A percentile compares a stretch with the other conserved stretches of the same genome.
phyloP scores from a whole-genome alignment of 2,113 vertebrate species.

The Callaeas wilsoni region DNA sequence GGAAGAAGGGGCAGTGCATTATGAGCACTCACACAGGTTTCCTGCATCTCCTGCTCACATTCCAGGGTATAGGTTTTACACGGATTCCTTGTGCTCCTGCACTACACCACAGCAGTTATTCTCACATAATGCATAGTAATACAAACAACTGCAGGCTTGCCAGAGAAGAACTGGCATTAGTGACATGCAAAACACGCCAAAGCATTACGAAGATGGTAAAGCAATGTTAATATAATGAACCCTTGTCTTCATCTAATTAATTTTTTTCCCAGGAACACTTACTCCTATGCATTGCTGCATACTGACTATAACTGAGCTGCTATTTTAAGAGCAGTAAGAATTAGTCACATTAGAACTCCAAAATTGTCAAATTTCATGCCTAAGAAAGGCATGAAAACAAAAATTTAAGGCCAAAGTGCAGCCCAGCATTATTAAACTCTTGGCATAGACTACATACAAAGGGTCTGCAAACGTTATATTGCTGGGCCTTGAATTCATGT shows the following conservation, averaged over 20 bases:
- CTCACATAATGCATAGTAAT: background rate
- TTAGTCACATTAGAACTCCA: background rate
- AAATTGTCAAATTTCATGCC: background rate
- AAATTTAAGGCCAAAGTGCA: background rate
- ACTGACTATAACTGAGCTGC: background rate
- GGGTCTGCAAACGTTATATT: background rate
- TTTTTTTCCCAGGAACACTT: background rate
- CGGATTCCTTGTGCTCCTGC: background rate
- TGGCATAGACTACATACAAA: fast-evolving
- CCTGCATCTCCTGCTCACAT: background rate
- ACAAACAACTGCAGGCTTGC: background rate
- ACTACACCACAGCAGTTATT: background rate
- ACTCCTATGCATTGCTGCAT: background rate
- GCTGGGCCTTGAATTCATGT: background rate
- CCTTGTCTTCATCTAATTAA: background rate
- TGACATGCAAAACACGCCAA: background rate
- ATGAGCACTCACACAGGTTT: background rate
- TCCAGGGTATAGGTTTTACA: background rate
- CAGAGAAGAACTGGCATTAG: background rate
- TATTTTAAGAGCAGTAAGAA: constrained; percentile 20
- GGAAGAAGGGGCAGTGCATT: background rate
- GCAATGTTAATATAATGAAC: background rate
- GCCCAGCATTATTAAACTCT: background rate
- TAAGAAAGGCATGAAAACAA: background rate
- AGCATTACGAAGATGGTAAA: background rate